phyloP scores from a whole-genome alignment of 2,797 vertebrate genomes.

The Cyclopterus lumpus region DNA sequence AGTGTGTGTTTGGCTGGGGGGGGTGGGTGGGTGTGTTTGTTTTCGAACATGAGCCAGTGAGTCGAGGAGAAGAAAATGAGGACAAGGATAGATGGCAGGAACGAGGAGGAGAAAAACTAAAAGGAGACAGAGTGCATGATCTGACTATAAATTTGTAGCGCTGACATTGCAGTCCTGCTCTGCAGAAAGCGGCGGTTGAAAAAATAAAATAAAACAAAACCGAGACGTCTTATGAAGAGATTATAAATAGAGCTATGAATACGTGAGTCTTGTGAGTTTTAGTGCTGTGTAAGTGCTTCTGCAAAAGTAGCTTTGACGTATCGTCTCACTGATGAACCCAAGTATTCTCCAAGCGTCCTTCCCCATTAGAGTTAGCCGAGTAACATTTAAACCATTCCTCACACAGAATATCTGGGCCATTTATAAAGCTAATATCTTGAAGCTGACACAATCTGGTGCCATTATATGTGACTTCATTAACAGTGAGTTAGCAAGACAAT shows the following conservation, averaged over 20 bases:
- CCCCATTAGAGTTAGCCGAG: constrained; percentile 49
- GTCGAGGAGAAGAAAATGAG: constrained; percentile 45
- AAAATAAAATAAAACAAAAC: constrained; percentile 48
- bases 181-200: constrained; percentile 13
- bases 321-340: constrained; percentile 52
- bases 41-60: constrained; percentile 37
- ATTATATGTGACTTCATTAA: constrained; percentile 55
- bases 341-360: constrained; percentile 52
- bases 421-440: constrained; percentile 59
- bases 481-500: constrained; percentile 39
- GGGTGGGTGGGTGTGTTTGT: constrained; percentile 44
- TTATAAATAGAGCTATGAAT: constrained; percentile 63
- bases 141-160: constrained; percentile 56
- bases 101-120: constrained; percentile 24
- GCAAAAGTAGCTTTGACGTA: constrained; percentile 61
- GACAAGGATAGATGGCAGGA: constrained; percentile 43
- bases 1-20: constrained; percentile 36
- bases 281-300: constrained; percentile 63
- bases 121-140: constrained; percentile 37
- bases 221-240: constrained; percentile 26
- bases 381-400: constrained; percentile 64
- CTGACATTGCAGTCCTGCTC: constrained; percentile 58
- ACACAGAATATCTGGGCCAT: constrained; percentile 47
- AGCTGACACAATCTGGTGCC: constrained; percentile 50
- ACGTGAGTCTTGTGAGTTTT: constrained; percentile 46